phyloP scores from a whole-genome alignment of 64 coral and sea anemone species.

The Cladopsammia gracilis region DNA sequence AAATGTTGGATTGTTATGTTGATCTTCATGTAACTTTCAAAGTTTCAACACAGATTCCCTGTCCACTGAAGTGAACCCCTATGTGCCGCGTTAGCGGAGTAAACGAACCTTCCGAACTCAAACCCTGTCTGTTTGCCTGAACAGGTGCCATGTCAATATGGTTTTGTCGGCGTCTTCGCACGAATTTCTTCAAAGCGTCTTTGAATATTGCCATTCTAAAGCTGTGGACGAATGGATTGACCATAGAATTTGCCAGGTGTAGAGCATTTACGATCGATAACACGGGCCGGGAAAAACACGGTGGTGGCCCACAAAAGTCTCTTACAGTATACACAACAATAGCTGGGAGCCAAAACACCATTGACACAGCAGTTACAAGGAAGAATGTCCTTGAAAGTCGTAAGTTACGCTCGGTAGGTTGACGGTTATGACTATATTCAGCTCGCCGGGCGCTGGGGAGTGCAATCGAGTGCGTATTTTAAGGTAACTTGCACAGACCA shows the following conservation, averaged over 20 bases:
- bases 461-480: neutral
- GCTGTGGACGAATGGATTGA: neutral
- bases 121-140: neutral
- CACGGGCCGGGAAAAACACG: neutral
- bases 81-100: too few relatives aligned
- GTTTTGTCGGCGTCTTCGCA: neutral
- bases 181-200: neutral
- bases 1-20: too few relatives aligned
- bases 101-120: neutral
- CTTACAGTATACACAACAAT: neutral
- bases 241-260: slow-evolving; percentile 19
- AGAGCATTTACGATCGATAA: neutral
- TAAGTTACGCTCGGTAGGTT: neutral
- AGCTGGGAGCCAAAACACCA: slow-evolving; percentile 9
- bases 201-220: slow-evolving; percentile 11
- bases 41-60: too few relatives aligned
- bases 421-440: neutral
- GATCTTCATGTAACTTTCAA: too few relatives aligned
- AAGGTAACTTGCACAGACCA: slow-evolving; percentile 10
- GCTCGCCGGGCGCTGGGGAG: neutral
- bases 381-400: slow-evolving; percentile 1
- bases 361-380: neutral
- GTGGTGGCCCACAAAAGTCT: neutral
- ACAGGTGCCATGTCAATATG: neutral
- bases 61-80: too few relatives aligned